Base-by-base conservation (phyloP, 2,113 vertebrate species). In the Sylvia atricapilla region DNA sequence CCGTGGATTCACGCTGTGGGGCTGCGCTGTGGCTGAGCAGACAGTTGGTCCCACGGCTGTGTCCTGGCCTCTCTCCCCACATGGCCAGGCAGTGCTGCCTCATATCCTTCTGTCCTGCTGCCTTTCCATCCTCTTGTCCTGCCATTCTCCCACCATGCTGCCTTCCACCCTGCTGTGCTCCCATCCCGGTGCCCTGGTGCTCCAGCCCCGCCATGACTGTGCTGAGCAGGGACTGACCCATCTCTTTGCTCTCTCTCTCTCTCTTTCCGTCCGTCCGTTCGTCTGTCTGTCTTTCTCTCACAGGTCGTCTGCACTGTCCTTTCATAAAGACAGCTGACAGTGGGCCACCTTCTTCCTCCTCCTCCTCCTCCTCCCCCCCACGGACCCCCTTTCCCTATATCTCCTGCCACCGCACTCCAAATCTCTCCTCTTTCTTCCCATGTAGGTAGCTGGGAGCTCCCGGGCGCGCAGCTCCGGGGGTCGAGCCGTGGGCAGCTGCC, bases 261-360 rank as follows among this genome's bases (percentile, higher is more conserved):
- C 56, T 60, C 24, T 60, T 94, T 98, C 93, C 27, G 18, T 94
- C 75, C 37, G 64, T 96, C 97, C 7, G 96, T 97, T 97, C 6
- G 95, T 97, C 96, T 93, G 97, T 98, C 97, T 98, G 97, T 98
- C 95, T 98, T 95, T 98, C 98, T 98, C 96, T 98, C 77, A 97
- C 98, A 99, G 99, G 99, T 98, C 99, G 99, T 96, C 98, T 99
- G 98, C 98, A 99, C 98, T 99, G 99, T 98, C 99, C 99, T 80
- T 99, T 99, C 98, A 98, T 99, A 98, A 99, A 98, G 98, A 99
- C 98, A 98, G 98, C 99, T 98, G 99, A 99, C 98, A 99, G 98
- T 98, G 98, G 97, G 97, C 98, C 95, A 69, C 98, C 98, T 97
- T 98, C 98, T 93, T 98, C 98, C 84, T 98, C 98, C 90, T 98